Conservation (phyloP, 2,797 vertebrate species). For the Sebastes kiyomatsui region DNA sequence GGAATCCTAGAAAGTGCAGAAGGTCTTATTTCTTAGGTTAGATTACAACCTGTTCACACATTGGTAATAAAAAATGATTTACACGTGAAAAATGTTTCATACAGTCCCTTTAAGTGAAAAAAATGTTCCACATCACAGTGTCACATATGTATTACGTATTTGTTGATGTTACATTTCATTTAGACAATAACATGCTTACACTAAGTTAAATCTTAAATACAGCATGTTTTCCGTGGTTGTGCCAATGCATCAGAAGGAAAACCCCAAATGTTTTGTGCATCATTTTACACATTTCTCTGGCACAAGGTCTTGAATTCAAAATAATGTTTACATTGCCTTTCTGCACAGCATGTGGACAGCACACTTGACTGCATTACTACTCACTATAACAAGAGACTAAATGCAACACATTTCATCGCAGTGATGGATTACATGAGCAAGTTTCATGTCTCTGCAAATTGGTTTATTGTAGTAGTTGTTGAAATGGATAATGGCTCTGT, state of each 20-base stretch:
- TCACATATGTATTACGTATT: too few relatives aligned
- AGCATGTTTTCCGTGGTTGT: too few relatives aligned
- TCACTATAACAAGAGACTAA: neutral
- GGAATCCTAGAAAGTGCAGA: too few relatives aligned
- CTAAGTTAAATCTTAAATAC: too few relatives aligned
- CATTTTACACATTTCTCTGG: neutral
- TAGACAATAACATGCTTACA: too few relatives aligned
- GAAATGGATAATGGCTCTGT: slow-evolving; percentile 20
- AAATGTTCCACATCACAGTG: too few relatives aligned
- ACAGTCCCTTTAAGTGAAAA: too few relatives aligned
- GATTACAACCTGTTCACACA: too few relatives aligned
- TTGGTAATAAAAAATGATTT: too few relatives aligned
- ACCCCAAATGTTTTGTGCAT: neutral
- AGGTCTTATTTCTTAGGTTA: too few relatives aligned
- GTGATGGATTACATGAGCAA: slow-evolving; percentile 7
- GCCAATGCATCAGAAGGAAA: neutral
- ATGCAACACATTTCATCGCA: neutral
- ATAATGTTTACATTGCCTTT: neutral
- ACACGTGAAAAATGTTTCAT: too few relatives aligned
- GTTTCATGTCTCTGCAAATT: slow-evolving; percentile 5
- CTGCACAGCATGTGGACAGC: neutral
- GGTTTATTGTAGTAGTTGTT: neutral
- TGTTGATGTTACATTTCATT: too few relatives aligned
- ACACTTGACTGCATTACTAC: neutral
- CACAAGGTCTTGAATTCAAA: neutral